These are phyloP conservation scores for Passer montanus DNA, from an alignment of 2,113 vertebrate species.

Conservation along the genomic window DNA sequence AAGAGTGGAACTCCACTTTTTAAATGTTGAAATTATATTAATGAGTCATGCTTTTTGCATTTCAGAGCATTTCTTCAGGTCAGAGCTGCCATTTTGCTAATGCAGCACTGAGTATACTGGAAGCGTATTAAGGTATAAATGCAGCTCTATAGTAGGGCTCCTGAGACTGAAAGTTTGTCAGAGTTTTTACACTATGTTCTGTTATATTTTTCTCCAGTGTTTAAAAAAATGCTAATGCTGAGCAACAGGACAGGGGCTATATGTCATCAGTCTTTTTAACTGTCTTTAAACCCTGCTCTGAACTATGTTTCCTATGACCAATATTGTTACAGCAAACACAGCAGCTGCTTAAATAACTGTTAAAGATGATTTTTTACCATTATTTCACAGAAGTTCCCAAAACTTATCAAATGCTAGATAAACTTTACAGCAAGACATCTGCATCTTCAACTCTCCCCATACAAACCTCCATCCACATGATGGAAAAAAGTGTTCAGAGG, in stretches of 20 bases:
- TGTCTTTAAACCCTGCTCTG: background rate
- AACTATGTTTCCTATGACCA: background rate
- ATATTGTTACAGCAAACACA: background rate
- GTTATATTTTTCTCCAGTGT: background rate
- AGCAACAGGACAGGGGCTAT: background rate
- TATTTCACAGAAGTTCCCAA: background rate
- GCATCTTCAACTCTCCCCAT: background rate
- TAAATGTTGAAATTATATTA: background rate
- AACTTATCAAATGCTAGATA: background rate
- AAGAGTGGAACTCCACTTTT: background rate
- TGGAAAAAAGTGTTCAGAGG: background rate
- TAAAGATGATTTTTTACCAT: background rate
- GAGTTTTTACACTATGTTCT: background rate
- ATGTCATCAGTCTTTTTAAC: background rate
- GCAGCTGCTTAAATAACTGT: background rate
- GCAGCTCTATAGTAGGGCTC: background rate
- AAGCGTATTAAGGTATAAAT: background rate
- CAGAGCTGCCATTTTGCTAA: conserved; percentile 15
- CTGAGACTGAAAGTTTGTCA: background rate
- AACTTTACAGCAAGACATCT: background rate
- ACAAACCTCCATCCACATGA: accelerated
- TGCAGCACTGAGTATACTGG: background rate
- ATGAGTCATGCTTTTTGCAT: background rate
- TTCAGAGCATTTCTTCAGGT: background rate
- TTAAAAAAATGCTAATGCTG: background rate